Conservation (phyloP, 2,113 vertebrate genomes). For the Poicephalus meyeri region DNA sequence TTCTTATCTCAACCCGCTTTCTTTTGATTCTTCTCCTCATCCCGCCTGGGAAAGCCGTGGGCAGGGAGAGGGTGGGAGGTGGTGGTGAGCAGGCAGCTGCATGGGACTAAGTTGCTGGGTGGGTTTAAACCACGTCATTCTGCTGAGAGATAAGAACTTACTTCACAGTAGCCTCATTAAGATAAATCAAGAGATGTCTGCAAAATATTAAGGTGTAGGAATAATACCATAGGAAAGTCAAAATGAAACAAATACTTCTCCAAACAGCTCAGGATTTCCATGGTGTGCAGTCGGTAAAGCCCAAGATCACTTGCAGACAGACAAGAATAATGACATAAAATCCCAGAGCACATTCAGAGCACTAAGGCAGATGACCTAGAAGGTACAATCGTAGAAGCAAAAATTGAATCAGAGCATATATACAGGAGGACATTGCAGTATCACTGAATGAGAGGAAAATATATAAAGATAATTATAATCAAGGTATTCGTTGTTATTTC, state of each 20-base stretch:
- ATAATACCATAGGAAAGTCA: neutral
- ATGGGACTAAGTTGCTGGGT: neutral
- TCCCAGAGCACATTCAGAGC: neutral
- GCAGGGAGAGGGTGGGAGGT: neutral
- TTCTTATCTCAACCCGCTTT: neutral
- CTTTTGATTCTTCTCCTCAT: neutral
- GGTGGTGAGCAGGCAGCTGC: neutral
- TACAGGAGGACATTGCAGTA: neutral
- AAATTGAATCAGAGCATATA: neutral
- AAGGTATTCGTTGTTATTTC: neutral
- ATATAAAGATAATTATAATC: neutral
- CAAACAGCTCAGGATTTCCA: neutral
- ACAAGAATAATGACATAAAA: neutral
- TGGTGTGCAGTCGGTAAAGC: neutral
- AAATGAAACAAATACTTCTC: neutral
- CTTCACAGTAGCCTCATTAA: neutral
- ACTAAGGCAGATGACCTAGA: neutral
- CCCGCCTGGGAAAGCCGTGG: neutral
- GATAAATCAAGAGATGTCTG: neutral
- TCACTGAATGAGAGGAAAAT: neutral
- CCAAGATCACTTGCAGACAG: neutral
- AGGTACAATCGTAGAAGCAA: neutral
- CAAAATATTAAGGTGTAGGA: neutral
- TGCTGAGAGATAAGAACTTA: neutral
- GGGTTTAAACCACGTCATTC: neutral